Conservation (phyloP, 2,888 invertebrate species). For the Chymomyza amoena region DNA sequence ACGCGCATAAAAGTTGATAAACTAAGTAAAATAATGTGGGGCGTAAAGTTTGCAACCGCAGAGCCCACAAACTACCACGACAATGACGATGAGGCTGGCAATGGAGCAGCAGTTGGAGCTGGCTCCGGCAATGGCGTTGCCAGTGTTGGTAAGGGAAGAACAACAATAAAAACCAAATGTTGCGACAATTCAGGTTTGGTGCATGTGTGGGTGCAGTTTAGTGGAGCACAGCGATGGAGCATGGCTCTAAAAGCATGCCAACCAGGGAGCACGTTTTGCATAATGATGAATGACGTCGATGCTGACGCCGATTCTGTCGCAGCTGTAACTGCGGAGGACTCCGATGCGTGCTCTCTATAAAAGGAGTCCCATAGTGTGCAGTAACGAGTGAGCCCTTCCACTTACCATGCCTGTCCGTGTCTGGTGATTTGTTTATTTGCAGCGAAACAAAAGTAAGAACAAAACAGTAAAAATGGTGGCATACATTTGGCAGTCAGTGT, state of each 20-base stretch:
- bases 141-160: conserved; percentile 3
- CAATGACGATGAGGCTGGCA: background rate
- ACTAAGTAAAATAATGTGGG: conserved; percentile 71
- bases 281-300: conserved; percentile 68
- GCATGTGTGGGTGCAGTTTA: conserved; percentile 4
- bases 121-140: conserved; percentile 12
- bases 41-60: conserved; percentile 68
- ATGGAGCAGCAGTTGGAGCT: background rate
- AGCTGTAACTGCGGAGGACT: background rate
- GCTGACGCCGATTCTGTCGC: background rate
- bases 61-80: conserved; percentile 47
- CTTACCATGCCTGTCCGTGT: conserved; percentile 1
- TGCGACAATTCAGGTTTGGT: conserved; percentile 63
- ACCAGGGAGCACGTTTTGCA: conserved; percentile 66
- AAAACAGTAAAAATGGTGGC: conserved; percentile 33
- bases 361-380: background rate
- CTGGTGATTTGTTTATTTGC: conserved; percentile 57
- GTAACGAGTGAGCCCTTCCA: conserved; percentile 1
- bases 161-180: conserved; percentile 70
- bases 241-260: conserved; percentile 54
- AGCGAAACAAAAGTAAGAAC: conserved; percentile 12
- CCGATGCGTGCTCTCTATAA: background rate
- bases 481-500: conserved; percentile 30
- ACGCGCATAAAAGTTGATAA: conserved; percentile 66
- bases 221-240: conserved; percentile 1